A percentile compares a stretch with the other conserved stretches of the same genome.
Conservation (phyloP, 2,113 vertebrate species). For the Sterna hirundo region DNA sequence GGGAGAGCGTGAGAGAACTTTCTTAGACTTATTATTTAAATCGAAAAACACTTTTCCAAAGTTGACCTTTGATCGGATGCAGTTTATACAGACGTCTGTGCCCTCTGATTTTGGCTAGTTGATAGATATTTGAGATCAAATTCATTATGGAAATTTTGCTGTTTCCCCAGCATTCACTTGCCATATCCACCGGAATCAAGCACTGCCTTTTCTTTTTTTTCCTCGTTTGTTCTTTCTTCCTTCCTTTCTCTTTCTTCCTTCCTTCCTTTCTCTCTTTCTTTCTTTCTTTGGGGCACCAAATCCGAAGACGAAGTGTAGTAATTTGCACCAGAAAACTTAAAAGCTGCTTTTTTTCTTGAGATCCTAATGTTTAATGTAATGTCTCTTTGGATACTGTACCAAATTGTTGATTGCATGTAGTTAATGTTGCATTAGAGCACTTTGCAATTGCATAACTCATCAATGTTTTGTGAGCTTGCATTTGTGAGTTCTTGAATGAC, state of each 20-base stretch:
- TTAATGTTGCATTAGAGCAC: conserved; percentile 91
- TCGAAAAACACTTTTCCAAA: conserved; percentile 23
- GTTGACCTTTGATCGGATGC: conserved; percentile 42
- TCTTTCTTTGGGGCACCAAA: conserved; percentile 72
- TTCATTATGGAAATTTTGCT: conserved; percentile 51
- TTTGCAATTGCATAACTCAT: conserved; percentile 88
- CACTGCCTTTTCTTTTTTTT: conserved; percentile 58
- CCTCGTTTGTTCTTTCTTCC: not conserved
- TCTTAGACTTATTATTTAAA: conserved; percentile 38
- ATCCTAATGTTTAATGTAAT: conserved; percentile 80
- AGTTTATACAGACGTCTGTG: conserved; percentile 47
- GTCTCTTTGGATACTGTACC: conserved; percentile 80
- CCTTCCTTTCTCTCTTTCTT: not conserved
- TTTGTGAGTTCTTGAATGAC: conserved; percentile 79
- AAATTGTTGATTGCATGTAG: conserved; percentile 86
- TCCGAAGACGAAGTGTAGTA: conserved; percentile 74
- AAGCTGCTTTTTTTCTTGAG: conserved; percentile 79
- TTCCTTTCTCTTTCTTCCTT: not conserved
- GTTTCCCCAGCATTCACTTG: conserved; percentile 63
- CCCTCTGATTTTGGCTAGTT: conserved; percentile 54
- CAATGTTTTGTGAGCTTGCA: conserved; percentile 88
- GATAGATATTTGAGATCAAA: conserved; percentile 52
- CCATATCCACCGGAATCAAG: conserved; percentile 70
- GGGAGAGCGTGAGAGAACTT: conserved; percentile 37
- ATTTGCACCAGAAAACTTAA: conserved; percentile 82